Evolutionary conservation across 2,113 vertebrate genomes (phyloP), one percentile per base, ranked within the genome.

Genomic region (Urocynchramus pylzowi): DNA sequence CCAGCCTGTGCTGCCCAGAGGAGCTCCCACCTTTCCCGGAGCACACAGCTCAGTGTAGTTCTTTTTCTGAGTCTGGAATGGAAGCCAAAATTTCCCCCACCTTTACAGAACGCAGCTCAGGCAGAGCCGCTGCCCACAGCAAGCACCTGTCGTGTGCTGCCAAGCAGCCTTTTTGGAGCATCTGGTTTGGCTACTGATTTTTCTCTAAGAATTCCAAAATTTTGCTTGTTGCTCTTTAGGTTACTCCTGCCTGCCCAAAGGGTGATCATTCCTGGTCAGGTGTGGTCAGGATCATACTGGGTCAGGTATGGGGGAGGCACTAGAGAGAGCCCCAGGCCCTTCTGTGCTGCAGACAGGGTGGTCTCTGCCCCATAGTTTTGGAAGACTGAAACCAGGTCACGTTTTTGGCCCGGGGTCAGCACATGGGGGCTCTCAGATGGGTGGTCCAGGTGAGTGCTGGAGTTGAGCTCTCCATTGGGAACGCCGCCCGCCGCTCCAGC

Each of bases 401-500:
- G 0, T 9, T 39, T 50, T 47, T 33, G 12, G 35, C 3, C 13
- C 1, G 0, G 52, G 39, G 8, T 27, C 17, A 1, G 78, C 59
- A 16, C 9, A 0, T 2, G 6, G 24, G 85, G 45, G 54, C 71
- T 30, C 35, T 33, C 26, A 1, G 45, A 4, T 4, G 10, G 57
- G 69, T 18, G 73, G 45, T 87, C 13, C 91, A 87, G 93, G 93
- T 87, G 93, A 92, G 94, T 88, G 79, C 65, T 5, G 45, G 68
- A 53, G 75, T 4, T 14, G 39, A 63, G 64, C 54, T 52, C 35
- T 60, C 30, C 1, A 0, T 39, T 0, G 7, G 54, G 81, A 79
- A 1, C 0, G 1, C 26, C 0, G 9, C 42, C 35, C 71, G 37
- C 8, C 0, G 1, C 53, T 52, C 37, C 3, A 0, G 33, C 1